These are phyloP conservation scores for Takifugu flavidus DNA, from an alignment of 2,113 vertebrate genomes.

Conservation along the genomic window DNA sequence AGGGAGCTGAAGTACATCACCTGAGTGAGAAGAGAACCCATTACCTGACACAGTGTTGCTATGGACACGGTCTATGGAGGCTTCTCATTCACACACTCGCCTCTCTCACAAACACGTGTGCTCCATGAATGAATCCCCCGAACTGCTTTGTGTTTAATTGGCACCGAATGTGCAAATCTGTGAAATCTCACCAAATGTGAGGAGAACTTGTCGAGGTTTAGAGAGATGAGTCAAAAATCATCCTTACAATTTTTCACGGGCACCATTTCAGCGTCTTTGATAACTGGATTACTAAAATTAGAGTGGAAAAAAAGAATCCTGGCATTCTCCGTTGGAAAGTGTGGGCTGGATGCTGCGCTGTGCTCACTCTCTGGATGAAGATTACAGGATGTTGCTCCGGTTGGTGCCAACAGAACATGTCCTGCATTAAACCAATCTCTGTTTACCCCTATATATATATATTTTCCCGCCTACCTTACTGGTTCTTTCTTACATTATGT, in stretches of 20 bases:
- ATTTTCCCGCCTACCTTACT: too few species aligned
- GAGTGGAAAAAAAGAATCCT: slow-evolving; percentile 19
- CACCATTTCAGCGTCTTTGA: slow-evolving; percentile 17
- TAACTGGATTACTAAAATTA: slow-evolving; percentile 37
- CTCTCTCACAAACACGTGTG: slow-evolving; percentile 6
- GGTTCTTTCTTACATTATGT: too few species aligned
- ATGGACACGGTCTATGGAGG: slow-evolving; percentile 47
- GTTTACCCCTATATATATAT: slow-evolving; percentile 4
- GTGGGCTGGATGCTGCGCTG: slow-evolving; percentile 35
- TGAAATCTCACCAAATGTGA: slow-evolving; percentile 28
- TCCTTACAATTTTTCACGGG: slow-evolving; percentile 20
- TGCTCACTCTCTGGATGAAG: slow-evolving; percentile 45
- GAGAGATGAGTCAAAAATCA: slow-evolving; percentile 24
- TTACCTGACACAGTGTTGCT: slow-evolving; percentile 40
- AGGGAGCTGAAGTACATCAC: slow-evolving; percentile 99
- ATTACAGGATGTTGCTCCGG: slow-evolving; percentile 49
- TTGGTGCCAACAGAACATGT: slow-evolving; percentile 40
- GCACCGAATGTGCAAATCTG: slow-evolving; percentile 17
- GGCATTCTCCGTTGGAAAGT: slow-evolving; percentile 30
- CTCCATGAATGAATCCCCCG: slow-evolving; percentile 10
- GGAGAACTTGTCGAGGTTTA: slow-evolving; percentile 20
- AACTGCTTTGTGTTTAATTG: slow-evolving; percentile 29
- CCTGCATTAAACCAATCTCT: slow-evolving; percentile 25
- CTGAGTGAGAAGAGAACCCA: slow-evolving; percentile 62
- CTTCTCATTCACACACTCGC: slow-evolving; percentile 15